phyloP scores from a whole-genome alignment of 1,140 invertebrate genomes.

The Drosophila quadrilineata region DNA sequence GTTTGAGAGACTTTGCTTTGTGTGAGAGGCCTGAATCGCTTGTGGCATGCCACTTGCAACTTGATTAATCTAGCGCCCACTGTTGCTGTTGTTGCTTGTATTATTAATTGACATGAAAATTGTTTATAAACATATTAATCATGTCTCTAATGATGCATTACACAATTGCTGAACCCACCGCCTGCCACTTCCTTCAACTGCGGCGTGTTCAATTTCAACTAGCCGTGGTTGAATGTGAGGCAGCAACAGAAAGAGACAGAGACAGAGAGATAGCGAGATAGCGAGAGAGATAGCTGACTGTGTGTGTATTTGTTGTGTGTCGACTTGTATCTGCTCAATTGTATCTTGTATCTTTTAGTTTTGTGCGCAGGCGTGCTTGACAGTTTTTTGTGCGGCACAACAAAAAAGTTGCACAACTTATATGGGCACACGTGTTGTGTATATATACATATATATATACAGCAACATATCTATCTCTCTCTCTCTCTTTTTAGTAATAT shows the following conservation, averaged over 20 bases:
- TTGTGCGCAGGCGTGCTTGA: conserved; percentile 63
- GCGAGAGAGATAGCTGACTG: conserved; percentile 24
- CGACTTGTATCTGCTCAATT: conserved; percentile 20
- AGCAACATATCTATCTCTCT: neutral
- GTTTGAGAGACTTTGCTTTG: conserved; percentile 38
- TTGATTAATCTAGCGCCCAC: conserved; percentile 66
- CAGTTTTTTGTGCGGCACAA: conserved; percentile 3
- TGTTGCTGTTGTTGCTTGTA: conserved; percentile 17
- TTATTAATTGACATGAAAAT: conserved; percentile 76
- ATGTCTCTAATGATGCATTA: conserved; percentile 73
- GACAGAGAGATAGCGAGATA: neutral
- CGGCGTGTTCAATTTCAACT: conserved; percentile 55
- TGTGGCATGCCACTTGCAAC: conserved; percentile 3
- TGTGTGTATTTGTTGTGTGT: conserved; percentile 18
- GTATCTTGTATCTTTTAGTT: conserved; percentile 41
- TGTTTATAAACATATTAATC: conserved; percentile 80
- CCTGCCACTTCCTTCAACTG: no score
- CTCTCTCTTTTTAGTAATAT: neutral
- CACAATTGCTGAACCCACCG: conserved; percentile 54
- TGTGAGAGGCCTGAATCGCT: no score
- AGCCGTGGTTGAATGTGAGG: no score
- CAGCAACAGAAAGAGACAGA: neutral
- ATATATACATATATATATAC: no score
- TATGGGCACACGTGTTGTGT: conserved; percentile 39
- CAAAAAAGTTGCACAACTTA: neutral